Evolutionary conservation across 2,113 vertebrate species (phyloP), one percentile per base, ranked within the genome.

Genomic region (Siniperca chuatsi): DNA sequence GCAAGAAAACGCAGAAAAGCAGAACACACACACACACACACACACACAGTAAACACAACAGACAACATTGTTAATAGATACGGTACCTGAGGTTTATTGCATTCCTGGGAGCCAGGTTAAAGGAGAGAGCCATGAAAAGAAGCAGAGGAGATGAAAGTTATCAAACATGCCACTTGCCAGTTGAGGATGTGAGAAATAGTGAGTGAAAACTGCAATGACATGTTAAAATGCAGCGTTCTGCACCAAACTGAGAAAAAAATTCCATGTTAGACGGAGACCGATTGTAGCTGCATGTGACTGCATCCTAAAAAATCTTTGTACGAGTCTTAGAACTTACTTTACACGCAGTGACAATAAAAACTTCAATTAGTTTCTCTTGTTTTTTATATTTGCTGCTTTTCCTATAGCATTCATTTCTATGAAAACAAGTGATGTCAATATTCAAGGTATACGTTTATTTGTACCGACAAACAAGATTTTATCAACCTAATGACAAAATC

Each of bases 1-100:
- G 79, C 84, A 79, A 52, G 8, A n/a, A 57, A 50, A 70, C 9
- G 55, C 48, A 87, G 25, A 37, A 8, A 23, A 62, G 21, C 68
- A 84, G 46, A 75, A 66, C 64, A 82, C n/a, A 84, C 64, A 90
- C 75, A 78, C 52, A n/a, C n/a, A 85, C 71, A 74, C 70, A 88
- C 61, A 84, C 18, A 96, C 73, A 93, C n/a, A 95, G 18, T 12
- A 78, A 78, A 86, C 55, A 92, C 57, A 37, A 92, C 64, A 90
- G 62, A 85, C 62, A 82, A 96, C 92, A 94, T 67, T 88, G 83
- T 78, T 91, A 97, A 95, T 62, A 87, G 94, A 96, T 97, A 98
- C 96, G 55, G 97, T 99, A 99, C 97, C 97, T 99, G 97, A 92
- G 96, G 92, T 97, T 99, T 99, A 98, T 96, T 96, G 97, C 97